Evolutionary conservation across 2,888 invertebrate species (phyloP), one percentile per base, ranked within the genome.

Genomic region (Eupelmus urozonus): DNA sequence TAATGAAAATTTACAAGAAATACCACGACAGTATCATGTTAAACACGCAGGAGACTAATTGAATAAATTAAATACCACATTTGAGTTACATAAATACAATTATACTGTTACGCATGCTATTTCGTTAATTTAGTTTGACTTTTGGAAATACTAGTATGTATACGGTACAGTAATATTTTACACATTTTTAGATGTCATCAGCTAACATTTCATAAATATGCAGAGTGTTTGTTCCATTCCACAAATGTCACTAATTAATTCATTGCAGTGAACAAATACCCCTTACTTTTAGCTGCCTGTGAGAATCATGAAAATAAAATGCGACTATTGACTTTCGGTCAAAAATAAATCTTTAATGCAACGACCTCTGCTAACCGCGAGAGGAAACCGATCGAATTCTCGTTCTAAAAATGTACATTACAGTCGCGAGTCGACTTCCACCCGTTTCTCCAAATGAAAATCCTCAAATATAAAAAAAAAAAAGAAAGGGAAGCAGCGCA

Each of bases 321-420:
- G n/a, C n/a, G n/a, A n/a, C n/a, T n/a, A n/a, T n/a, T n/a, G n/a
- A n/a, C n/a, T n/a, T n/a, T n/a, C n/a, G n/a, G n/a, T n/a, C n/a
- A n/a, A n/a, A n/a, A n/a, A n/a, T n/a, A n/a, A n/a, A n/a, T n/a
- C n/a, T n/a, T n/a, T n/a, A n/a, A n/a, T n/a, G n/a, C n/a, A n/a
- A n/a, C n/a, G n/a, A n/a, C n/a, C n/a, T n/a, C n/a, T n/a, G n/a
- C n/a, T n/a, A n/a, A n/a, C n/a, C n/a, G n/a, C n/a, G n/a, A n/a
- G n/a, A n/a, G n/a, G n/a, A n/a, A 18, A 42, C 27, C 59, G 45
- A 70, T 59, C 45, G n/a, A 70, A 70, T 45, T 53, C 9, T 25
- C 49, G 29, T 20, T 49, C 29, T 25, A 49, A 49, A 27, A 49
- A 49, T n/a, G 18, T n/a, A 20, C 4, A 45, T 25, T 18, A n/a